Percentiles rank a stretch among this genome's conserved stretches.
These are phyloP conservation scores for Lamellibrachia satsuma DNA, from an alignment of 2,888 invertebrate genomes.

Conservation along the genomic window DNA sequence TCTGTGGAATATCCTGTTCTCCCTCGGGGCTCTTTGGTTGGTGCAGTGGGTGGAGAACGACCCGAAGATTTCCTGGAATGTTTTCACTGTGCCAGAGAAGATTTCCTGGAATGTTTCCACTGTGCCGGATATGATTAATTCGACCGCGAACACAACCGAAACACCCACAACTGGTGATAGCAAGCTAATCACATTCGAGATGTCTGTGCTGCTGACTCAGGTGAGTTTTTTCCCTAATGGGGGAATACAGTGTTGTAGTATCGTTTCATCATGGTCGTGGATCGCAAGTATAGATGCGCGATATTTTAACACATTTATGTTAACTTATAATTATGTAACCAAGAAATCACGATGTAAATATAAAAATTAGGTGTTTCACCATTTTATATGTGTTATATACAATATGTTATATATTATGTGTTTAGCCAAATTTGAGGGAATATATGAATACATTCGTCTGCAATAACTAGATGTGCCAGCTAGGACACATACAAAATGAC, in stretches of 20 bases:
- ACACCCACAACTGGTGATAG: too few relatives aligned
- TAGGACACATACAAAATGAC: not conserved
- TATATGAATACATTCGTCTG: not conserved
- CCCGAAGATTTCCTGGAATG: not conserved
- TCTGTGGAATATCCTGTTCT: not conserved
- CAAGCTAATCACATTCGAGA: not conserved
- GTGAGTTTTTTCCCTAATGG: not conserved
- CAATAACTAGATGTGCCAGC: not conserved
- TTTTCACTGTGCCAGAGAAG: not conserved
- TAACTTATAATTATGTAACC: not conserved
- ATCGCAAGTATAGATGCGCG: not conserved
- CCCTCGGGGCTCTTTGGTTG: not conserved
- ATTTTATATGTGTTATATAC: too few relatives aligned
- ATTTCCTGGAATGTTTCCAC: not conserved
- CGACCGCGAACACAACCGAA: too few relatives aligned
- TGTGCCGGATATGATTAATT: too few relatives aligned
- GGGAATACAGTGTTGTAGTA: too few relatives aligned
- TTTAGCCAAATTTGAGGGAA: not conserved
- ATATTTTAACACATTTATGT: not conserved
- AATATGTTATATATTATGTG: not conserved
- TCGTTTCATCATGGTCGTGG: too few relatives aligned
- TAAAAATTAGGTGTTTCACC: not conserved
- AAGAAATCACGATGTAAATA: too few relatives aligned
- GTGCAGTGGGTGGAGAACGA: not conserved
- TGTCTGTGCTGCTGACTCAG: not conserved